These are phyloP conservation scores for Drosophila saltans DNA, from an alignment of 1,140 invertebrate species.

Conservation along the genomic window DNA sequence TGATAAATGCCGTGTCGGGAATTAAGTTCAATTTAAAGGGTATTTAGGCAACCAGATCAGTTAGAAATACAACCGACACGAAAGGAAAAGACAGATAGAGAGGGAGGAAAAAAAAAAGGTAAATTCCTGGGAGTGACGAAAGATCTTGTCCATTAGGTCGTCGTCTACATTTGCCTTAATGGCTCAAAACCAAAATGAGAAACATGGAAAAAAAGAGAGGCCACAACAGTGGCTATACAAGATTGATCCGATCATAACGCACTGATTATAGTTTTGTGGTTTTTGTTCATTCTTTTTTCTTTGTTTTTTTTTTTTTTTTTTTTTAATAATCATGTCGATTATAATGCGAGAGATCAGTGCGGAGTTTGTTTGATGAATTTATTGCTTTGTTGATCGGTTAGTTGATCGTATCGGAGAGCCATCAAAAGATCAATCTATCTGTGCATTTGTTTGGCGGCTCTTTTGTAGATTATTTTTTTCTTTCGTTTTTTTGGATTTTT, in stretches of 20 bases:
- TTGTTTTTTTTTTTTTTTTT: slow-evolving; percentile 15
- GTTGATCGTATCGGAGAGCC: slow-evolving; percentile 15
- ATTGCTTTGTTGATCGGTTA: slow-evolving; percentile 65
- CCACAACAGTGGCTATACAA: slow-evolving; percentile 53
- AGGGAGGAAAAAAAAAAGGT: slow-evolving; percentile 41
- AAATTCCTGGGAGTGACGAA: slow-evolving; percentile 72
- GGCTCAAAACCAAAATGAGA: slow-evolving; percentile 39
- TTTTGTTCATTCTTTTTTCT: slow-evolving; percentile 11
- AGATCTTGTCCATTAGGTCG: slow-evolving; percentile 76
- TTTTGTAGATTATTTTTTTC: slow-evolving; percentile 51
- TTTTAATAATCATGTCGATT: slow-evolving; percentile 77
- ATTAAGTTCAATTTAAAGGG: slow-evolving; percentile 66
- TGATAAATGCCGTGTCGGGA: slow-evolving; percentile 58
- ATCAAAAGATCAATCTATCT: slow-evolving; percentile 18
- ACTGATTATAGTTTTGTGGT: slow-evolving; percentile 77
- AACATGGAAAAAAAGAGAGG: slow-evolving; percentile 32
- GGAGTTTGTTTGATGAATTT: slow-evolving; percentile 75
- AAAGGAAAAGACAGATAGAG: not conserved
- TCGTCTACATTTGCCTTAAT: slow-evolving; percentile 73
- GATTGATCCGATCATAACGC: slow-evolving; percentile 75
- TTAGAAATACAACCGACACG: slow-evolving; percentile 7
- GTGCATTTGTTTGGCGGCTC: slow-evolving; percentile 50
- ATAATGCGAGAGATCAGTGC: slow-evolving; percentile 38
- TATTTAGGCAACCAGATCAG: slow-evolving; percentile 60
- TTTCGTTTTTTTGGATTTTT: slow-evolving; percentile 34